These are phyloP conservation scores for Phortica variegata DNA, from an alignment of 1,140 invertebrate genomes.

Conservation along the genomic window DNA sequence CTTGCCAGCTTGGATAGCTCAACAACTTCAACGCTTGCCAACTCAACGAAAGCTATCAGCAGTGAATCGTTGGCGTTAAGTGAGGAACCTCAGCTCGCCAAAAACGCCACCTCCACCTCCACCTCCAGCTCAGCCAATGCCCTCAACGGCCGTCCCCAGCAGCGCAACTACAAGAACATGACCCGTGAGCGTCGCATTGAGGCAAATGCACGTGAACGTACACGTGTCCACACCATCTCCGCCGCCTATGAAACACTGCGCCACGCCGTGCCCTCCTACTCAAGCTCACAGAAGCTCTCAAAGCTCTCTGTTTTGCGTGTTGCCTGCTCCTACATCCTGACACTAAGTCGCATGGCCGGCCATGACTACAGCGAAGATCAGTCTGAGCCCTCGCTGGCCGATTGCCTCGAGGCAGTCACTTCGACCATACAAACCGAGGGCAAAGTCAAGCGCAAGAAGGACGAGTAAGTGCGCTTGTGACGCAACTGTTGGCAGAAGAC, in stretches of 20 bases:
- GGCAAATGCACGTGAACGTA: constrained; percentile 89
- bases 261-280: constrained; percentile 82
- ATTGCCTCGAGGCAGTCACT: constrained; percentile 82
- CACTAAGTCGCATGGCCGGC: constrained; percentile 70
- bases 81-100: constrained; percentile 1
- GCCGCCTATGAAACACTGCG: constrained; percentile 90
- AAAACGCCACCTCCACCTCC: constrained; percentile 13
- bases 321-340: constrained; percentile 87
- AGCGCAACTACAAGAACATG: constrained; percentile 94
- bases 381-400: constrained; percentile 63
- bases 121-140: background rate
- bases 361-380: constrained; percentile 63
- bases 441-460: constrained; percentile 82
- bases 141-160: constrained; percentile 60
- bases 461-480: too few species aligned
- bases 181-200: constrained; percentile 87
- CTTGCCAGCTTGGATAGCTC: background rate
- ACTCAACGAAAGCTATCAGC: constrained; percentile 3
- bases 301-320: constrained; percentile 89
- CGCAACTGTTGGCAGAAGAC: background rate
- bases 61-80: too few species aligned
- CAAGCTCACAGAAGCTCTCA: constrained; percentile 89
- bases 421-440: constrained; percentile 90
- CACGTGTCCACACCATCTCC: constrained; percentile 91
- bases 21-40: constrained; percentile 26